These are phyloP conservation scores for Oryzias melastigma DNA, from an alignment of 2,113 vertebrate species.

Conservation along the genomic window DNA sequence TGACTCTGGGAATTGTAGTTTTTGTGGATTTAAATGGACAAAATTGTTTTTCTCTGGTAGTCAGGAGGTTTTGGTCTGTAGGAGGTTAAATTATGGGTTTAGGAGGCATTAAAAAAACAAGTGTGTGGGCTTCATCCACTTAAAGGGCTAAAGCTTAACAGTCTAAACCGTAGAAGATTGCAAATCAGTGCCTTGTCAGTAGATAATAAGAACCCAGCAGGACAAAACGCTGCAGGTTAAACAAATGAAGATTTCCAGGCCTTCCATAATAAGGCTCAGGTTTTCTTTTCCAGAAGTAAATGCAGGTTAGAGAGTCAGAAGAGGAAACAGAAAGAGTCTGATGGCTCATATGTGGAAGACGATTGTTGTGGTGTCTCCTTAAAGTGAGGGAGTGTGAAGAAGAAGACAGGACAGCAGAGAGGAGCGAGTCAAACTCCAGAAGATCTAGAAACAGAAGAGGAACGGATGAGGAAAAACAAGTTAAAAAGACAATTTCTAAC, in stretches of 20 bases:
- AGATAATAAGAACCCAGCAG: neutral
- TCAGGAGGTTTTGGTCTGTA: too few relatives aligned
- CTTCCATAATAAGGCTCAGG: constrained; percentile 8
- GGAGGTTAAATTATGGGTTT: too few relatives aligned
- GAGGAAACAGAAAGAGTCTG: constrained; percentile 25
- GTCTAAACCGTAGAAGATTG: constrained; percentile 24
- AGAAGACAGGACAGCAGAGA: constrained; percentile 60
- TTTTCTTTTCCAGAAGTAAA: neutral
- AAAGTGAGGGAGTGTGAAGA: constrained; percentile 58
- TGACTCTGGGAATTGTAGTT: too few relatives aligned
- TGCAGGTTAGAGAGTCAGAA: constrained; percentile 4
- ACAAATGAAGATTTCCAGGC: neutral
- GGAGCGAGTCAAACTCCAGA: constrained; percentile 62
- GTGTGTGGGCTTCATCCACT: neutral
- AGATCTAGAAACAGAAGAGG: constrained; percentile 65
- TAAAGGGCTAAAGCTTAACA: constrained; percentile 38
- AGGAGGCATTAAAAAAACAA: too few relatives aligned
- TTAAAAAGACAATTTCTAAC: too few relatives aligned
- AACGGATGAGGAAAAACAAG: constrained; percentile 6
- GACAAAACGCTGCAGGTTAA: neutral
- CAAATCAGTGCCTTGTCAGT: constrained; percentile 1
- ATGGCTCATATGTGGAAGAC: constrained; percentile 66
- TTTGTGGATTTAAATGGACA: too few relatives aligned
- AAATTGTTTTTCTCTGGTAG: too few relatives aligned
- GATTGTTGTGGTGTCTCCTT: constrained; percentile 54